Conservation (phyloP, 2,888 invertebrate genomes). For the Leptothorax acervorum region DNA sequence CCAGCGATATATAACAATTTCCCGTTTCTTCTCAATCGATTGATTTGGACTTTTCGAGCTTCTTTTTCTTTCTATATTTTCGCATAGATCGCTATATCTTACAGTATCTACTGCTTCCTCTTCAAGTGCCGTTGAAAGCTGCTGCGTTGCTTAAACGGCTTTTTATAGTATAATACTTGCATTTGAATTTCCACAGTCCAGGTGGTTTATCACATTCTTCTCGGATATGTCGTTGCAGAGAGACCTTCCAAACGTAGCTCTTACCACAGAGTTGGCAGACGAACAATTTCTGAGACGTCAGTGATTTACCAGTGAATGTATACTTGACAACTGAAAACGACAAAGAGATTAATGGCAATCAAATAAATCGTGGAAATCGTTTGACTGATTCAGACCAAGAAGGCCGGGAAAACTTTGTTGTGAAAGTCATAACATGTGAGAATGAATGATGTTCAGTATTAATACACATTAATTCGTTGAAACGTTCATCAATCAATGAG, state of each 20-base stretch:
- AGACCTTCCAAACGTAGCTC: conserved; percentile 89
- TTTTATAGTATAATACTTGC: conserved; percentile 83
- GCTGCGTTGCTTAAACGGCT: conserved; percentile 80
- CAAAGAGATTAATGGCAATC: conserved; percentile 23
- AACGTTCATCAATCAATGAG: neutral
- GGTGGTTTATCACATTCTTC: conserved; percentile 83
- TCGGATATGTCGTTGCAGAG: conserved; percentile 86
- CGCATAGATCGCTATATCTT: neutral
- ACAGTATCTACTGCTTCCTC: conserved; percentile 64
- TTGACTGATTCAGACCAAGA: neutral
- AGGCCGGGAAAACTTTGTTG: neutral
- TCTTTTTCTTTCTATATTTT: neutral
- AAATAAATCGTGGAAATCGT: neutral
- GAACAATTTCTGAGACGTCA: conserved; percentile 18
- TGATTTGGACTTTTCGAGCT: neutral
- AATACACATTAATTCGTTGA: neutral
- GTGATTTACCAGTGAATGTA: neutral
- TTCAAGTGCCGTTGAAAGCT: conserved; percentile 76
- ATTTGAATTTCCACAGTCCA: conserved; percentile 75
- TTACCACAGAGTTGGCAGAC: conserved; percentile 92
- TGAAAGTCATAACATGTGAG: neutral
- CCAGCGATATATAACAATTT: neutral
- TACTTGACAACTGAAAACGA: neutral
- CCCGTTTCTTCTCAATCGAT: neutral
- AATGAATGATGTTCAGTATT: neutral